These are phyloP conservation scores for Cosmia pyralina DNA, from an alignment of 2,888 invertebrate species.

Conservation along the genomic window DNA sequence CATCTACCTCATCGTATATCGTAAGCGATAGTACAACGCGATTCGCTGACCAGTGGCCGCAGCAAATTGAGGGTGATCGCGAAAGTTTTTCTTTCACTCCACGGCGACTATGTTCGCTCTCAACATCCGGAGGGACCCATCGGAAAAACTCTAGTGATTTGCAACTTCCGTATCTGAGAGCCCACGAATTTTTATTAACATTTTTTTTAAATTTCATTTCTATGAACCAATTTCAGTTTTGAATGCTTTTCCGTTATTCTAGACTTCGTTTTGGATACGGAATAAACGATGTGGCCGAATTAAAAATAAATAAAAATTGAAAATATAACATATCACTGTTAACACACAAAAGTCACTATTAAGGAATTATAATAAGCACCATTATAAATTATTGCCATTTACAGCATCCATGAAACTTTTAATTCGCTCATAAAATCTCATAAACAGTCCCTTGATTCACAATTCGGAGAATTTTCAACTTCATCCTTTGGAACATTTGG, in stretches of 20 bases:
- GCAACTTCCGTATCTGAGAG: conserved; percentile 79
- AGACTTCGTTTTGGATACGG: not conserved
- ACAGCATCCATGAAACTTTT: conserved; percentile 24
- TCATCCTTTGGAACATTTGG: conserved; percentile 26
- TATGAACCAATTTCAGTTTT: conserved; percentile 14
- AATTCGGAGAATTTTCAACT: conserved; percentile 31
- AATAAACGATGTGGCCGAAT: not conserved
- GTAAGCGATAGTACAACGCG: conserved; percentile 17
- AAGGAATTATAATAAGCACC: not conserved
- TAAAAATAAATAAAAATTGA: not conserved
- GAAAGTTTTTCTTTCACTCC: conserved; percentile 53
- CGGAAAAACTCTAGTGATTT: conserved; percentile 82
- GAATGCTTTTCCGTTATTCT: not conserved
- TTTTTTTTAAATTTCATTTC: conserved; percentile 26
- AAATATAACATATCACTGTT: not conserved
- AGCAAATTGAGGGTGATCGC: conserved; percentile 59
- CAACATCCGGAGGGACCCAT: conserved; percentile 79
- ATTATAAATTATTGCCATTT: conserved; percentile 13
- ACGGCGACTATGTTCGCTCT: conserved; percentile 73
- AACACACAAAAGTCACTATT: not conserved
- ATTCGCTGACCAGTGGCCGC: conserved; percentile 47
- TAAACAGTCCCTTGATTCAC: conserved; percentile 18
- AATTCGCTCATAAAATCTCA: conserved; percentile 30
- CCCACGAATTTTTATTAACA: conserved; percentile 59
- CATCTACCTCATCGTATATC: conserved; percentile 12